Base-by-base conservation (phyloP, 2,888 invertebrate genomes). In the Heteropelma amictum region DNA sequence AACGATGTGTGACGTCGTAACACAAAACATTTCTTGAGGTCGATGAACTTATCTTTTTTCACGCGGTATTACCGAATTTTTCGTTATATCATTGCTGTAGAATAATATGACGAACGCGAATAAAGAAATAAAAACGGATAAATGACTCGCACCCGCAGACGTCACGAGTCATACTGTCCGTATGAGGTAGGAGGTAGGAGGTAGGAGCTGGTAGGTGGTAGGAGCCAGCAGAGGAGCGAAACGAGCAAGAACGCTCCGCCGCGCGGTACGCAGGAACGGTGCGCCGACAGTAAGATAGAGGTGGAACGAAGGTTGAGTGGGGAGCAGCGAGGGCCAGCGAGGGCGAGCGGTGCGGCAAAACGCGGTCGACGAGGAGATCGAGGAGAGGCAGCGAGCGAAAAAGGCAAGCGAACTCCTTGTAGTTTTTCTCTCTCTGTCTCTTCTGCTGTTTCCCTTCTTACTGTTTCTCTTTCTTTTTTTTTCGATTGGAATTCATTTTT, bases 81-180 rank as follows among this genome's bases (percentile, higher is more conserved):
- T 47, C 1, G 6, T 3, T 28, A 6, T 21, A 35, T n/a, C n/a
- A n/a, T n/a, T n/a, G n/a, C n/a, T n/a, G n/a, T n/a, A n/a, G n/a
- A n/a, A 30, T 30, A 17, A 30, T 17, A 28, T 33, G 45, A 30
- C 17, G 30, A 12, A 8, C 30, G 12, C 40, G 6, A n/a, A 45
- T 54, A 17, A 42, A 8, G 23, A 14, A 3, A 12, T 19, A 6
- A n/a, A 49, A 68, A 8, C n/a, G n/a, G 5, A 12, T 5, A 26
- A n/a, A n/a, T 45, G 26, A 53, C 53, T 21, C 72, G 68, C 47
- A 74, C 69, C 67, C 49, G 77, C 74, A 21, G 79, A 80, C 79
- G 80, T 80, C 83, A 80, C 83, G 82, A 82, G 79, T 78, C 82
- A 77, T 80, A 83, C 83, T 83, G 40, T n/a, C n/a, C n/a, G n/a